These are phyloP conservation scores for Neodontobutis hainanensis DNA, from an alignment of 2,113 vertebrate species.

Conservation along the genomic window DNA sequence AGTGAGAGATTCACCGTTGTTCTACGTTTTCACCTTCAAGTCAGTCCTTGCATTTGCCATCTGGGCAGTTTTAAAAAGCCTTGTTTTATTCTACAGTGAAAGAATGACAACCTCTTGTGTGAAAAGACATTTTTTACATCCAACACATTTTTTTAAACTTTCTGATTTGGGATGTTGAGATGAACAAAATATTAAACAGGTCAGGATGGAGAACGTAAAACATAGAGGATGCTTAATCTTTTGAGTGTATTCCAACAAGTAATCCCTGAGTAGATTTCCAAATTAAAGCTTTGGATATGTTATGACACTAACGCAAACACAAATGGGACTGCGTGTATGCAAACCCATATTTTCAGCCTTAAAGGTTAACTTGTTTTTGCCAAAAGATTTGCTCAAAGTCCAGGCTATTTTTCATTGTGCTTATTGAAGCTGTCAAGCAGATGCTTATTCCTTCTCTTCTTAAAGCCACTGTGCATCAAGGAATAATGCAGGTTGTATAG, in stretches of 20 bases:
- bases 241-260: constrained; percentile 80
- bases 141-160: constrained; percentile 51
- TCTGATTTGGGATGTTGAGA: constrained; percentile 56
- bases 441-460: constrained; percentile 50
- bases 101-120: neutral
- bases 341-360: constrained; percentile 38
- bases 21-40: constrained; percentile 37
- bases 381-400: constrained; percentile 43
- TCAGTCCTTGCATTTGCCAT: neutral
- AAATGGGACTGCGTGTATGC: constrained; percentile 13
- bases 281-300: constrained; percentile 77
- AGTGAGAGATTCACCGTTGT: constrained; percentile 43
- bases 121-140: constrained; percentile 32
- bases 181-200: constrained; percentile 73
- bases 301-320: constrained; percentile 56
- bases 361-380: constrained; percentile 51
- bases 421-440: constrained; percentile 28
- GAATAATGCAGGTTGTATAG: constrained; percentile 54
- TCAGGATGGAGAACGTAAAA: constrained; percentile 73
- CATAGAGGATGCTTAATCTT: constrained; percentile 78
- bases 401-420: constrained; percentile 25
- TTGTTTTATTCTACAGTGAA: neutral
- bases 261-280: constrained; percentile 79
- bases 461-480: constrained; percentile 58
- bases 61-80: no score